phyloP scores from a whole-genome alignment of 2,797 vertebrate genomes.

The Micromesistius poutassou region DNA sequence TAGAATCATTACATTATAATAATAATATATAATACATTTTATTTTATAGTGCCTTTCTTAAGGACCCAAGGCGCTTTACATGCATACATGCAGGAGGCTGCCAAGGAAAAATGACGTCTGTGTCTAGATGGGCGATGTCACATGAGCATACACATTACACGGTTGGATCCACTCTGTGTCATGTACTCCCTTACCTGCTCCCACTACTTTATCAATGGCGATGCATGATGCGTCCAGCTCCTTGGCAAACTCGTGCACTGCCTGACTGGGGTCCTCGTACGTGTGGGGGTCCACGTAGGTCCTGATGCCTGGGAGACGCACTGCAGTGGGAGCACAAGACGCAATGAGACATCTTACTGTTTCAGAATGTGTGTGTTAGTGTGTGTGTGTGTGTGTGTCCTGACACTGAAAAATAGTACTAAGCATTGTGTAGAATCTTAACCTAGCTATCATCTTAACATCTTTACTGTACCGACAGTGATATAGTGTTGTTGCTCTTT shows the following conservation, averaged over 20 bases:
- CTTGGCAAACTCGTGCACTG: constrained; percentile 96
- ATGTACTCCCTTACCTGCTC: constrained; percentile 82
- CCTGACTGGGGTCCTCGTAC: constrained; percentile 94
- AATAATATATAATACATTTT: too few species aligned
- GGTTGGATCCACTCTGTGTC: neutral
- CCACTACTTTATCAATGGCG: constrained; percentile 96
- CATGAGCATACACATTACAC: neutral
- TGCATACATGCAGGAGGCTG: too few species aligned
- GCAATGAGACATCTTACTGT: neutral
- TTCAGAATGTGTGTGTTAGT: neutral
- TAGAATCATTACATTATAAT: too few species aligned
- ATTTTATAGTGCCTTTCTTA: too few species aligned
- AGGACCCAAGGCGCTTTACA: too few species aligned
- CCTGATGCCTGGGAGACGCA: constrained; percentile 90
- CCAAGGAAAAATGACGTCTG: neutral
- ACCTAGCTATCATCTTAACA: too few species aligned
- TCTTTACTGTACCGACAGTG: too few species aligned
- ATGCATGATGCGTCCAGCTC: constrained; percentile 91
- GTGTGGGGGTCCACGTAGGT: constrained; percentile 97
- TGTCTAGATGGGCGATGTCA: neutral
- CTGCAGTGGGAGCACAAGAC: constrained; percentile 64
- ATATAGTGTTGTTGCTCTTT: too few species aligned
- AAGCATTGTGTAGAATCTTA: too few species aligned
- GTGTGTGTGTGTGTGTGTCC: neutral
- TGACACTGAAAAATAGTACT: too few species aligned